These are phyloP conservation scores for Vanacampus margaritifer DNA, from an alignment of 2,113 vertebrate genomes.

Conservation along the genomic window DNA sequence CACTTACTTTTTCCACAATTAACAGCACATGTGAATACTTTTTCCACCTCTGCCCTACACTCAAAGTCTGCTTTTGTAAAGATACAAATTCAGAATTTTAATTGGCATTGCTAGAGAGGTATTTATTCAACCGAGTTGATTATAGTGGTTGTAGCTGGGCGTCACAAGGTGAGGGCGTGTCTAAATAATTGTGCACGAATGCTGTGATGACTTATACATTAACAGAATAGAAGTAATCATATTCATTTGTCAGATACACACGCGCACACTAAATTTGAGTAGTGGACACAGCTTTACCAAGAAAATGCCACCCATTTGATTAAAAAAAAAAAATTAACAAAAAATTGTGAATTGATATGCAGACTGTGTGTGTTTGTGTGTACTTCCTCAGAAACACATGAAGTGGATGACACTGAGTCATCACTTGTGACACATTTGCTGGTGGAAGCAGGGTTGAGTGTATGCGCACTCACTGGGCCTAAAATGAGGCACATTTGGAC, in stretches of 20 bases:
- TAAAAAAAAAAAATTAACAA: not conserved
- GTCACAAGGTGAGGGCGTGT: not conserved
- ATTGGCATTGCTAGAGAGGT: not conserved
- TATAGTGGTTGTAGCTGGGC: not conserved
- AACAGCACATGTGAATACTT: not conserved
- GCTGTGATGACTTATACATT: not conserved
- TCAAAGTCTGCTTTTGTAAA: not conserved
- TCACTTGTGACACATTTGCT: slow-evolving; percentile 1
- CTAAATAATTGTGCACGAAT: not conserved
- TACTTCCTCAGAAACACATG: not conserved
- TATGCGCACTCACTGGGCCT: not conserved
- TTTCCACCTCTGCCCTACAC: too few relatives aligned
- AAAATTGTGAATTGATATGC: not conserved
- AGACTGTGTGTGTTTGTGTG: not conserved
- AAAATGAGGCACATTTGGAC: not conserved
- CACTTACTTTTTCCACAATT: too few relatives aligned
- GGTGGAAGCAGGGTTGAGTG: not conserved
- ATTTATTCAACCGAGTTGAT: not conserved
- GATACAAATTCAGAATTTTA: not conserved
- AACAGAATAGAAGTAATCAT: too few relatives aligned
- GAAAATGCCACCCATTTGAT: not conserved
- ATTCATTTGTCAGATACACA: too few relatives aligned
- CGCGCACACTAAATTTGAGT: not conserved
- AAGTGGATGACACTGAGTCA: slow-evolving; percentile 4
- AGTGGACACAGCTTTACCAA: not conserved